Base-by-base conservation (phyloP, 2,888 invertebrate genomes). In the Apotomis turbidana region DNA sequence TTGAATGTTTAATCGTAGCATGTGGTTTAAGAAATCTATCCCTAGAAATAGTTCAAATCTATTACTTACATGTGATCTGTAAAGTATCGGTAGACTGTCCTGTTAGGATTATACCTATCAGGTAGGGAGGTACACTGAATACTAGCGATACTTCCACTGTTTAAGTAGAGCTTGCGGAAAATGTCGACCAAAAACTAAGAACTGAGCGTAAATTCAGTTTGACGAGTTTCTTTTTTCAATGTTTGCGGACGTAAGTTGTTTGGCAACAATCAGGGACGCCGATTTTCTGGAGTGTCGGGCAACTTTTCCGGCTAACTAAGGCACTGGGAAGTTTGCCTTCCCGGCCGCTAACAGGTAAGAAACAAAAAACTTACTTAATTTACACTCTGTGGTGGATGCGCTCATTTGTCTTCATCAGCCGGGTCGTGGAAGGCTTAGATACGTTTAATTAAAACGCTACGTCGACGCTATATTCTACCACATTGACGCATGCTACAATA, bases 401-500 rank as follows among this genome's bases (percentile, higher is more conserved):
- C 49, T 49, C 67, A 67, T 86, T 81, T 77, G 81, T 86, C 86
- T 86, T 86, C 86, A 85, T 86, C 83, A 82, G 78, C 72, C 77
- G 78, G 75, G 75, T 76, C 76, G 77, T 76, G 78, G 75, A 76
- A 75, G 63, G 52, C 52, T 49, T 49, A 49, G 49, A 52, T 63
- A 58, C 36, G 58, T 67, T 58, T 67, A 67, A 67, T 67, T 67
- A 58, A 49, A 57, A 9, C 27, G n/a, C n/a, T 3, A 15, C 15
- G n/a, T 4, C 27, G 27, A 10, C 2, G 4, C 10, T 12, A 46
- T 27, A 66, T 44, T 3, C 12, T 64, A 12, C 44, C 55, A 27
- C 10, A 44, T 15, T 54, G 55, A n/a, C 15, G 51, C 36, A 62
- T 67, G 66, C 66, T 36, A 55, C 66, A 49, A 41, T 5, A 6